Evolutionary conservation across 2,888 invertebrate species (phyloP).

Genomic region (Margaritifera margaritifera): DNA sequence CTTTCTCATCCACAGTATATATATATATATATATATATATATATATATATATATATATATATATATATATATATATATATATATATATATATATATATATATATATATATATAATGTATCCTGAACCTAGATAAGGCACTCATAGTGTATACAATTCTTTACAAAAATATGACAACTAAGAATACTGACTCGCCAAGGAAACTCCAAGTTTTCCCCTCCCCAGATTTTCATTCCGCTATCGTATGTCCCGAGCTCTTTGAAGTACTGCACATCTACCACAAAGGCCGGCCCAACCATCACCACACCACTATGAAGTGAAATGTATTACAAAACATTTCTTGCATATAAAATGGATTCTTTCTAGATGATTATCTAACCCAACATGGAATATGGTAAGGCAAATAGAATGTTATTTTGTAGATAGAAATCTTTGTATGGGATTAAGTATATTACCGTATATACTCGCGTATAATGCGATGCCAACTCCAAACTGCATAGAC

Average conservation of each 20-base stretch:
- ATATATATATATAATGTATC: no score
- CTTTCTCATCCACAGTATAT: no score
- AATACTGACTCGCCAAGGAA: conserved; percentile 59
- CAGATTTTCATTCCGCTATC: conserved; percentile 61
- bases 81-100: no score
- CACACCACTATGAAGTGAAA: conserved; percentile 49
- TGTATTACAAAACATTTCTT: not conserved
- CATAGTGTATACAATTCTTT: not conserved
- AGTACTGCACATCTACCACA: conserved; percentile 55
- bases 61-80: no score
- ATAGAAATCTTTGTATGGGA: not conserved
- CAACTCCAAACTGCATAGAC: no score
- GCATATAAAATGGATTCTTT: not conserved
- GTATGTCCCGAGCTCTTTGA: conserved; percentile 59
- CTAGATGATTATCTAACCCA: not conserved
- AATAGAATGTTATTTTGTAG: not conserved
- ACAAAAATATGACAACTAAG: no score
- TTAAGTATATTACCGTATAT: not conserved
- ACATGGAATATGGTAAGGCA: not conserved
- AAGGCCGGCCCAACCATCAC: conserved; percentile 63
- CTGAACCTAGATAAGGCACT: not conserved
- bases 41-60: no score
- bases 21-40: no score
- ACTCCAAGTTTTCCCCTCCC: conserved; percentile 66
- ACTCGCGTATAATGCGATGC: no score